Conservation (phyloP, 2,113 vertebrate species). For the Himantopus leucocephalus region DNA sequence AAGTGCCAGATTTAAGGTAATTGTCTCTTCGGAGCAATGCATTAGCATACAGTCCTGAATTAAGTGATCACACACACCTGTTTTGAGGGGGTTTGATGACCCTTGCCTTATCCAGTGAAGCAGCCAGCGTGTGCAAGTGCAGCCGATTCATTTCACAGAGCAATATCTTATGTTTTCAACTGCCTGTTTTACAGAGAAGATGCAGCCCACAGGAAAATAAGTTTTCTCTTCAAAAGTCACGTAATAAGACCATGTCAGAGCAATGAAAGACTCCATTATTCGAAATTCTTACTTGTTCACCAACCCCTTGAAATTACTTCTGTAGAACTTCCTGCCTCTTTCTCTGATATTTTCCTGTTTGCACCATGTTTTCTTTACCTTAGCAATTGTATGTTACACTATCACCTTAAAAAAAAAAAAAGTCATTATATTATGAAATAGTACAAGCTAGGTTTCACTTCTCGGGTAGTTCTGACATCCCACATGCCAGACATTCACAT, state of each 20-base stretch:
- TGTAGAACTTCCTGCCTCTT: not conserved
- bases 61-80: not conserved
- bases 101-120: not conserved
- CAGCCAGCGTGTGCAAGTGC: not conserved
- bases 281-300: not conserved
- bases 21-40: not conserved
- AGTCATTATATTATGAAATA: not conserved
- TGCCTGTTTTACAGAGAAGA: not conserved
- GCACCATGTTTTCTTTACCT: not conserved
- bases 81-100: not conserved
- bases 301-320: not conserved
- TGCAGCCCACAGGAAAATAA: not conserved
- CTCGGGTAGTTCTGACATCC: not conserved
- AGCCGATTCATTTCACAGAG: not conserved
- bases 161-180: not conserved
- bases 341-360: not conserved
- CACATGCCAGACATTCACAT: not conserved
- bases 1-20: not conserved
- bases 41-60: not conserved
- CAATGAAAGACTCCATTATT: not conserved
- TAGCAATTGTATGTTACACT: not conserved
- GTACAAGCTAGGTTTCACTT: not conserved
- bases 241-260: not conserved
- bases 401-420: not conserved
- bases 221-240: not conserved